A percentile compares a stretch with the other conserved stretches of the same genome.
phyloP scores from a whole-genome alignment of 2,113 vertebrate genomes.

The Actinemys pallida region DNA sequence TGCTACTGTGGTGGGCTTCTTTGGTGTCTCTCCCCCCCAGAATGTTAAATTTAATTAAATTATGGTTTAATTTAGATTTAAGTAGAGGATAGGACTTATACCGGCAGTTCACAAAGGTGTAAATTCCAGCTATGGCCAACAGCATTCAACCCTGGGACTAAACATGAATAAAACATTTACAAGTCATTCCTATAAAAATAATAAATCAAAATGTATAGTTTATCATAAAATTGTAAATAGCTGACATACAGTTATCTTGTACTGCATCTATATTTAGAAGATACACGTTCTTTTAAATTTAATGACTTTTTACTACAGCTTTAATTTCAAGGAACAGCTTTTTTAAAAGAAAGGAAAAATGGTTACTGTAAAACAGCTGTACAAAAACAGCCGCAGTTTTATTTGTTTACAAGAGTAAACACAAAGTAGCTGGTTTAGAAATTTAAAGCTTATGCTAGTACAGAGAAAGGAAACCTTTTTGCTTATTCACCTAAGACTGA shows the following conservation, averaged over 20 bases:
- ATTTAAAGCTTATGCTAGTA: constrained; percentile 31
- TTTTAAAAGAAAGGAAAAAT: neutral
- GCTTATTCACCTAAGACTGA: constrained; percentile 25
- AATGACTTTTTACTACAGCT: neutral
- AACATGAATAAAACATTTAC: neutral
- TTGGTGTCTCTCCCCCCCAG: neutral
- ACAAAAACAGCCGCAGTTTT: neutral
- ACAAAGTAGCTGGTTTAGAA: neutral
- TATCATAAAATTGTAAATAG: neutral
- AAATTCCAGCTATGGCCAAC: neutral
- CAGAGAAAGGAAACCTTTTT: constrained; percentile 36
- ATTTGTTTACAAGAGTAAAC: constrained; percentile 25
- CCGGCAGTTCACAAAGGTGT: neutral
- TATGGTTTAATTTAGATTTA: neutral
- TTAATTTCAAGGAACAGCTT: constrained; percentile 1
- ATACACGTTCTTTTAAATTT: neutral
- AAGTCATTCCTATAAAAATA: neutral
- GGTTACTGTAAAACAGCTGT: neutral
- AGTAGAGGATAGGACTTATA: neutral
- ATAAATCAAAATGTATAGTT: neutral
- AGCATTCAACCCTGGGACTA: neutral
- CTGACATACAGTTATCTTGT: neutral
- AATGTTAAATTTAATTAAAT: neutral
- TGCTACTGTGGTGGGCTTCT: neutral
- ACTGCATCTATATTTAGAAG: neutral